Evolutionary conservation across 2,797 vertebrate genomes (phyloP).

Genomic region (Esox masquinongy): DNA sequence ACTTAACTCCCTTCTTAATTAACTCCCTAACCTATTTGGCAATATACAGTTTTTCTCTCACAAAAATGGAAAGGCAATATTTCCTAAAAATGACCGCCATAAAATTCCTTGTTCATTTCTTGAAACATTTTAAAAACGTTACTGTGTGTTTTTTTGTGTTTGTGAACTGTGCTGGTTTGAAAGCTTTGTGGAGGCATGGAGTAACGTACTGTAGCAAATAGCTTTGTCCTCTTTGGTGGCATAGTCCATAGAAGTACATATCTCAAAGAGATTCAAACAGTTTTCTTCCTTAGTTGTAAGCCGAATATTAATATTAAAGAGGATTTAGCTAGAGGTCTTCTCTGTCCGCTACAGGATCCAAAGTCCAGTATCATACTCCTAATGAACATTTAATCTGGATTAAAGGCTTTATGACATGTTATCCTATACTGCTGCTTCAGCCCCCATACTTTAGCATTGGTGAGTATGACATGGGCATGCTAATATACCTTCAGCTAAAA

Average conservation of each 20-base stretch:
- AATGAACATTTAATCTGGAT: slow-evolving; percentile 50
- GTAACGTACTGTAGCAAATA: background rate
- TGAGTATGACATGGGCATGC: slow-evolving; percentile 38
- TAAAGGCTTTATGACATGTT: slow-evolving; percentile 61
- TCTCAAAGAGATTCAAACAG: slow-evolving; percentile 1
- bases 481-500: background rate
- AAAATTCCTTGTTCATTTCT: background rate
- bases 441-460: slow-evolving; percentile 31
- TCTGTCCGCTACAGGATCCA: slow-evolving; percentile 15
- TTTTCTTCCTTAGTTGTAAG: slow-evolving; percentile 24
- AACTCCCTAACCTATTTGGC: background rate
- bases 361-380: slow-evolving; percentile 27
- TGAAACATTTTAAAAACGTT: background rate
- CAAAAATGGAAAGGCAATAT: background rate
- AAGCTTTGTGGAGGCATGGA: background rate
- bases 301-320: slow-evolving; percentile 29
- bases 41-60: background rate
- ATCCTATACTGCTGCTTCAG: slow-evolving; percentile 21
- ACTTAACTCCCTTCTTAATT: background rate
- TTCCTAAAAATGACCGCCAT: background rate
- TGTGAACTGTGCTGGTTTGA: background rate
- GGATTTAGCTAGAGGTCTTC: slow-evolving; percentile 32
- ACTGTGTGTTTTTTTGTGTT: background rate
- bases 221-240: background rate
- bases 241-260: too few relatives aligned